Evolutionary conservation across 2,888 invertebrate genomes (phyloP), one percentile per base, ranked within the genome.

Genomic region (Drosophila rellima): DNA sequence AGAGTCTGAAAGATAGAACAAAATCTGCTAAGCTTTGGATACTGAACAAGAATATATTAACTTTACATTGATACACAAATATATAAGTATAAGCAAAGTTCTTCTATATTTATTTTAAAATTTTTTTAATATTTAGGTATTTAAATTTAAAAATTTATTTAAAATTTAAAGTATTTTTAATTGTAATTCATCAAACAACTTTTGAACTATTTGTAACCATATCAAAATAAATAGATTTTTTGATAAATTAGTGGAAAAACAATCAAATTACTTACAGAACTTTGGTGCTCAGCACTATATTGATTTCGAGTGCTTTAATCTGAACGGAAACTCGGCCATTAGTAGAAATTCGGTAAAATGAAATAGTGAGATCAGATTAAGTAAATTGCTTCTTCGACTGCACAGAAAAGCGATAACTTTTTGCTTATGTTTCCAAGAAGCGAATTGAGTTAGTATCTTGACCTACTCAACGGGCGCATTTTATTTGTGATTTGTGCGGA

Each of bases 361-460:
- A 23, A 33, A 44, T 17, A 33, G 11, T 33, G 15, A n/a, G 20
- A 33, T 44, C 15, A 4, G 6, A 1, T 29, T 26, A 13, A 47
- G 39, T 45, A 39, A 47, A 54, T 39, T 40, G 20, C 17, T 31
- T 50, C 54, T 23, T n/a, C 26, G 15, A 29, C 29, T 26, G 23
- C 29, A 55, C 8, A 44, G 26, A 54, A 42, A 26, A 51, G 37
- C 70, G 54, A 66, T 60, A 70, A 65, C 55, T 68, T 66, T 67
- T 60, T 40, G 74, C 70, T 45, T 59, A 23, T 8, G 60, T 39
- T 61, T 51, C 54, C 42, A 10, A 31, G 59, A 68, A 64, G 20
- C 57, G 54, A 71, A 85, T 79, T 82, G 67, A 82, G 70, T 79
- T 82, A 82, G 80, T 70, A 59, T 79, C 80, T 69, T 88, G 83